Base-by-base conservation (phyloP, 2,113 vertebrate species). In the Calyptommatus sinebrachiatus region DNA sequence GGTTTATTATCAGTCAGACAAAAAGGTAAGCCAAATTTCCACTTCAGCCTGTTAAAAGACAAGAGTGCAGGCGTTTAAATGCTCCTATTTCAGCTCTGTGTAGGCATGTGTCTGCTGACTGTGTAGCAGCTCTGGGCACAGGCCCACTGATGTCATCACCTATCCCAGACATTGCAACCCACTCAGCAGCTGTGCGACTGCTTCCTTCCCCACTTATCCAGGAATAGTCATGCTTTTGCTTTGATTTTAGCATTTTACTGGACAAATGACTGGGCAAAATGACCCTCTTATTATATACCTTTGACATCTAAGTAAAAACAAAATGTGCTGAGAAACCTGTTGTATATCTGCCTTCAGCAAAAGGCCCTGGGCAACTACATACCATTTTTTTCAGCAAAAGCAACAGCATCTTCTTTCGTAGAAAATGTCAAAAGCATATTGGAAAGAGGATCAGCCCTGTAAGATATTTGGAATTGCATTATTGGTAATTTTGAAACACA, bases 311-410 rank as follows among this genome's bases (percentile, higher is more conserved):
- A 50, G 48, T 50, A 50, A 50, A 50, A 50, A 50, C 8, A 41
- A 41, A 41, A 2, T 41, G 35, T 50, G 2, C 8, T 50, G 4
- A 50, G 48, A 14, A 50, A 50, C 3, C 53, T 18, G 50, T 14
- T 53, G 53, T 18, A 57, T 57, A 57, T 14, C 18, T 71, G 28
- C 31, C n/a, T 22, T 53, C 46, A 16, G 46, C 53, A 41, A 78
- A 57, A 22, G 29, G 21, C 5, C 16, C 6, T 57, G 53, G 53
- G 53, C 14, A 57, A 16, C 53, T 57, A 91, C 92, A 0, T 94
- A 99, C 98, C 98, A 78, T 99, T 99, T 93, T 99, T 99, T 93
- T 99, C 97, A 75, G 97, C 98, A 89, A 99, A 99, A n/a, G 96
- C 95, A 78, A 97, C 77, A 14, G 98, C 98, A 8, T 97, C 97